Base-by-base conservation (phyloP, 2,888 invertebrate genomes). In the Diplazon laetatorius region DNA sequence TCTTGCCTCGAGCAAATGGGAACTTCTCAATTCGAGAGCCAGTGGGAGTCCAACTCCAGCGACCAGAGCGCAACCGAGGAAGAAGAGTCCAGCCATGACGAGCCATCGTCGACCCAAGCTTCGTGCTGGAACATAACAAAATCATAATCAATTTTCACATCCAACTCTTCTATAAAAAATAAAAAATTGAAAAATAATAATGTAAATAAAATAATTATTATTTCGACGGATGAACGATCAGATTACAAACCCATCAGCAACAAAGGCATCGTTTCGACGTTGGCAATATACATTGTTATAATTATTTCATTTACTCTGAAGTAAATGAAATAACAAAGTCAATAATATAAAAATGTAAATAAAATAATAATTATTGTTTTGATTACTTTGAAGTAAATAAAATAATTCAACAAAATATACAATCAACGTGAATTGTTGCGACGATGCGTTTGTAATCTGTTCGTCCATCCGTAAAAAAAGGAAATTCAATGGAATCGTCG, bases 1-100 rank as follows among this genome's bases (percentile, higher is more conserved):
- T 10, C 93, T 91, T 0, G 93, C 93, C 85, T 93, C 93, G 57
- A 93, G 84, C 59, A 93, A 86, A 30, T 93, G 93, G 0, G 93
- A 93, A 48, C 93, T 92, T 16, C 93, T 90, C 50, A 93, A 85
- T 82, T 93, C 93, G 18, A 93, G 85, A 1, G 93, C 93, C 71
- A 93, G 83, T 1, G 93, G 93, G 65, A 93, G 83, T 66, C 91
- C 91, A 20, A 92, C 89, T 8, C 91, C 91, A 16, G 90, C 89
- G 18, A 91, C 85, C 80, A 91, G 85, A 55, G 90, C 91, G 81
- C 90, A 90, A 16, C 87, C 90, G 5, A 91, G 83, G 39, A 91
- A 87, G 66, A 91, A 87, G 52, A 89, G 86, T 14, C 90, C 90
- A 25, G 85, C 80, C 82, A 87, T 89, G 22, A 90, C 87, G 35